Evolutionary conservation across 2,888 invertebrate species (phyloP).

Genomic region (Coelopa pilipes): DNA sequence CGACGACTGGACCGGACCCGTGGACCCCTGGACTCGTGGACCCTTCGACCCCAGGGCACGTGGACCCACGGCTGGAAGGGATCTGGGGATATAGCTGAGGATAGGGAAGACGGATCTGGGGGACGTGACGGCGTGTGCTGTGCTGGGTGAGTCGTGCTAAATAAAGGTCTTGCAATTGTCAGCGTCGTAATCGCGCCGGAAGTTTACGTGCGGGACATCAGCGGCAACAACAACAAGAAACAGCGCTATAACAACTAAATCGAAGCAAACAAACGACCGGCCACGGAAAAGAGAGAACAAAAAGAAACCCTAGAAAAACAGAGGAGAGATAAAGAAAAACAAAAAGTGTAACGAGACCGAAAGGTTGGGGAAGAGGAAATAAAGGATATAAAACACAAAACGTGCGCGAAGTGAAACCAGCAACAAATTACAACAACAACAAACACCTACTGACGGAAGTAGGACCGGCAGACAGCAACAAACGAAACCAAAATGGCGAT

Average conservation of each 20-base stretch:
- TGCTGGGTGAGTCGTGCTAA: not conserved
- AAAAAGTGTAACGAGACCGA: constrained; percentile 11
- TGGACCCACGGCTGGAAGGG: too few species aligned
- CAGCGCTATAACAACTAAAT: not conserved
- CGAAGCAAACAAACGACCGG: not conserved
- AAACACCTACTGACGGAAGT: too few species aligned
- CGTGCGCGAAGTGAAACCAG: not conserved
- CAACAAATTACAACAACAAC: constrained; percentile 15
- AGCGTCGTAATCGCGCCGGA: constrained; percentile 26
- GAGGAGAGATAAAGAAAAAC: not conserved
- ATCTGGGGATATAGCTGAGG: too few species aligned
- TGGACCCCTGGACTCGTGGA: too few species aligned
- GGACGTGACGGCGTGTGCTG: too few species aligned
- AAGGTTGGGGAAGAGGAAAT: not conserved
- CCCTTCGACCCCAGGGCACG: too few species aligned
- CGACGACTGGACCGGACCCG: too few species aligned
- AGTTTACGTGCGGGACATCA: constrained; percentile 22
- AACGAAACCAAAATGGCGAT: constrained; percentile 65
- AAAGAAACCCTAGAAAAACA: not conserved
- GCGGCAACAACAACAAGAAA: constrained; percentile 25
- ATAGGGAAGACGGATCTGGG: too few species aligned
- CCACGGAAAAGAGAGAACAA: not conserved
- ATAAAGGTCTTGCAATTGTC: constrained; percentile 28
- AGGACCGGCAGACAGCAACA: not conserved
- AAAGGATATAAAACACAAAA: not conserved